Conservation (phyloP, 2,888 invertebrate genomes). For the Eucera pruinosa region DNA sequence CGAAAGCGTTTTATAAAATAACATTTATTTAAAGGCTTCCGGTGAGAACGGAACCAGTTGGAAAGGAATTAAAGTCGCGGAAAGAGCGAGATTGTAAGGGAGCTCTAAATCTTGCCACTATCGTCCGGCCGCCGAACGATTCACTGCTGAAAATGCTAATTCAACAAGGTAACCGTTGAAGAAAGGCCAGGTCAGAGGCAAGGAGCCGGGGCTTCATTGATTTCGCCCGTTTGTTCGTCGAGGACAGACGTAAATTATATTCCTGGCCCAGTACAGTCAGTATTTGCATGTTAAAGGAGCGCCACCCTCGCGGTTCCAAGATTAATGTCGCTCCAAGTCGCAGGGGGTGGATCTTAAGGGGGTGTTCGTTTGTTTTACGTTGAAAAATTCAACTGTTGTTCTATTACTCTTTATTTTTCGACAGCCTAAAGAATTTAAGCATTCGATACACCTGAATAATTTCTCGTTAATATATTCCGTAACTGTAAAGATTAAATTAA, state of each 20-base stretch:
- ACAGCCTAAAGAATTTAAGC: too few relatives aligned
- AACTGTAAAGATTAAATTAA: too few relatives aligned
- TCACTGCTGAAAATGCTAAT: constrained; percentile 62
- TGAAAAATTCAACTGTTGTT: neutral
- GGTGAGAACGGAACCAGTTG: constrained; percentile 8
- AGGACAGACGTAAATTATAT: constrained; percentile 67
- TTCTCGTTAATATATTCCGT: too few relatives aligned
- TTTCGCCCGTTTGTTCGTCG: constrained; percentile 59
- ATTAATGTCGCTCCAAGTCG: constrained; percentile 39
- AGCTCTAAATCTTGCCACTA: constrained; percentile 48
- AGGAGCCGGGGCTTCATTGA: constrained; percentile 60
- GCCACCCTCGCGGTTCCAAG: constrained; percentile 32
- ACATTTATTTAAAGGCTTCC: constrained; percentile 10
- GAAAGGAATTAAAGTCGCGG: constrained; percentile 22
- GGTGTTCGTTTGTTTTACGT: neutral
- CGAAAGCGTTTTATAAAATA: neutral
- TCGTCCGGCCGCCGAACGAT: constrained; percentile 36
- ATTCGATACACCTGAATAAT: too few relatives aligned
- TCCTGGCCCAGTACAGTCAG: constrained; percentile 45
- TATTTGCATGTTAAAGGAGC: constrained; percentile 60
- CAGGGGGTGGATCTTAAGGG: neutral
- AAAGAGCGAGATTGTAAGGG: constrained; percentile 2
- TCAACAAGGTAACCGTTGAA: constrained; percentile 49
- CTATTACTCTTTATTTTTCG: too few relatives aligned
- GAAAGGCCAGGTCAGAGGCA: constrained; percentile 37